Evolutionary conservation across 1,140 invertebrate genomes (phyloP).

Genomic region (Drosophila parabipectinata): DNA sequence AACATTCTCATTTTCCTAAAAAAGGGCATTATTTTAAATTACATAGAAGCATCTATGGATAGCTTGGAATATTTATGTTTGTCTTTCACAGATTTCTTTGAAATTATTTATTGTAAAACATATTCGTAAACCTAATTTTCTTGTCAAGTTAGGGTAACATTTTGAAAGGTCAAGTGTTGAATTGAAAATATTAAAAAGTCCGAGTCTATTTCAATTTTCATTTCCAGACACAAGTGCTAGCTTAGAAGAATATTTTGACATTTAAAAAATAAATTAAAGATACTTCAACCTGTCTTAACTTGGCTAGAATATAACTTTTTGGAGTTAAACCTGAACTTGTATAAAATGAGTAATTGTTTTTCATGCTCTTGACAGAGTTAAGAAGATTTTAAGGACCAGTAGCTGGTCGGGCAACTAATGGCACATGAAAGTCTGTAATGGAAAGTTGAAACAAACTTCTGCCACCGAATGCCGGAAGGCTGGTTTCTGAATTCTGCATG

Average conservation of each 20-base stretch:
- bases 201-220: neutral
- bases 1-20: neutral
- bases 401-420: conserved; percentile 27
- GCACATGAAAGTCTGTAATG: conserved; percentile 43
- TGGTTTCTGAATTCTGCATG: neutral
- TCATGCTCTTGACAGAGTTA: neutral
- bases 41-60: neutral
- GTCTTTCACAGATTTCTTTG: neutral
- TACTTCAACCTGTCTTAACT: neutral
- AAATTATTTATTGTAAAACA: neutral
- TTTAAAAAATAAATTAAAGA: neutral
- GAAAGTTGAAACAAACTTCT: conserved; percentile 18
- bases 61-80: neutral
- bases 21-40: neutral
- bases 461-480: neutral
- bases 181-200: neutral
- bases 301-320: neutral
- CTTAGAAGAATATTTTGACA: neutral
- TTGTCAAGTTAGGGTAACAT: neutral
- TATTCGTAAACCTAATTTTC: neutral
- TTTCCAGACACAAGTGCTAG: neutral
- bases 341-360: neutral
- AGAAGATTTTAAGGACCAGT: conserved; percentile 20
- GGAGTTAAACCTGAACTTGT: neutral
- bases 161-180: no score